A percentile compares a stretch with the other conserved stretches of the same genome.
These are phyloP conservation scores for Lindbergichthys nudifrons DNA, from an alignment of 2,797 vertebrate species.

Conservation along the genomic window DNA sequence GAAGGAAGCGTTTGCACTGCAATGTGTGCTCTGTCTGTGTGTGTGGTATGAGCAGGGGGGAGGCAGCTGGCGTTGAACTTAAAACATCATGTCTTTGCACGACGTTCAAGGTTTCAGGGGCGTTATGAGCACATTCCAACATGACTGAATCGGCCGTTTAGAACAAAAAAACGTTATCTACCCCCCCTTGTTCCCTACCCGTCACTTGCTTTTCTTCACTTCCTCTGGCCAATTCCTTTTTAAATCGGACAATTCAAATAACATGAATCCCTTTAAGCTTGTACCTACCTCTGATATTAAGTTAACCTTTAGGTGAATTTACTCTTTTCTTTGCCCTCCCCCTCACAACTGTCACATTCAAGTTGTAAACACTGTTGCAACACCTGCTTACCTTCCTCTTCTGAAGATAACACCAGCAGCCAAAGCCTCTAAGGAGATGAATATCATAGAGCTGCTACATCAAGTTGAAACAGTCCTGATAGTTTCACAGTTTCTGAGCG, in stretches of 20 bases:
- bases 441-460: constrained; percentile 27
- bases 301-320: background rate
- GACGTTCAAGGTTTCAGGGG: constrained; percentile 58
- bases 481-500: constrained; percentile 9
- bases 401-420: constrained; percentile 11
- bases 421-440: constrained; percentile 19
- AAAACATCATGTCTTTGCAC: constrained; percentile 63
- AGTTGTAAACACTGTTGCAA: constrained; percentile 24
- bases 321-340: constrained; percentile 2
- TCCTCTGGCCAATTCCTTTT: constrained; percentile 32
- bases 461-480: background rate
- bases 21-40: constrained; percentile 41
- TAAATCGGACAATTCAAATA: background rate
- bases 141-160: constrained; percentile 39
- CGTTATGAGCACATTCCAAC: constrained; percentile 47
- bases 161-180: constrained; percentile 21
- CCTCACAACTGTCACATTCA: constrained; percentile 20
- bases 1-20: constrained; percentile 77
- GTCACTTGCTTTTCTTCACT: constrained; percentile 36
- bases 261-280: background rate
- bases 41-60: constrained; percentile 26
- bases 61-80: constrained; percentile 50
- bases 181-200: constrained; percentile 14
- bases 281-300: constrained; percentile 10
- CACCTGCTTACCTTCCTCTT: constrained; percentile 48